A percentile compares a stretch with the other conserved stretches of the same genome.
These are phyloP conservation scores for Drosophila hamatofila DNA, from an alignment of 2,888 invertebrate genomes.

Conservation along the genomic window DNA sequence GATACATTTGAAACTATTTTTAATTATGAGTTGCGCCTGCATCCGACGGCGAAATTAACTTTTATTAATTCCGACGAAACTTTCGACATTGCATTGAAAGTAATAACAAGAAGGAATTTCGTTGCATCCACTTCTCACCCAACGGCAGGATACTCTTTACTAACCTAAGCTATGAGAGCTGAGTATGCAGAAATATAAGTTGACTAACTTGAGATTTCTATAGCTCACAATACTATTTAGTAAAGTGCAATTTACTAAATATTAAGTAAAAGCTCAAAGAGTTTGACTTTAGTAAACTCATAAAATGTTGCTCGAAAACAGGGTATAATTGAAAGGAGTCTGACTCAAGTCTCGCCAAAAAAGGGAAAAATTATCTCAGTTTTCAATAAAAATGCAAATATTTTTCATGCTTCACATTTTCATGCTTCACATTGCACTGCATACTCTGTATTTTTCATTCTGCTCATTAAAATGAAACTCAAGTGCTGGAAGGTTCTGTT, in stretches of 20 bases:
- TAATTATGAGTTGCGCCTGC: constrained; percentile 73
- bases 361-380: constrained; percentile 47
- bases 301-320: background rate
- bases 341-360: constrained; percentile 31
- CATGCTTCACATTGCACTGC: constrained; percentile 18
- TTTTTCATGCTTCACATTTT: constrained; percentile 29
- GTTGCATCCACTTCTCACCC: background rate
- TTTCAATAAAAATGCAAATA: constrained; percentile 80
- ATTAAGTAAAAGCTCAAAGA: too few species aligned
- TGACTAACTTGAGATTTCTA: too few species aligned
- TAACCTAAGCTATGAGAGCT: background rate
- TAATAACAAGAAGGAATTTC: constrained; percentile 21
- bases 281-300: background rate
- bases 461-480: background rate
- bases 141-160: constrained; percentile 8
- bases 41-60: constrained; percentile 67
- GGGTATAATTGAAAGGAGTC: constrained; percentile 40
- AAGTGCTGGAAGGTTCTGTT: too few species aligned
- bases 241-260: too few species aligned
- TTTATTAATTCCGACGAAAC: constrained; percentile 64
- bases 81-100: constrained; percentile 47
- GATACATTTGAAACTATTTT: constrained; percentile 70
- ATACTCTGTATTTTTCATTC: constrained; percentile 23
- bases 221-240: too few species aligned
- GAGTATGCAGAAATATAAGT: background rate